Conservation (phyloP, 2,797 vertebrate genomes). For the Harpagifer antarcticus region DNA sequence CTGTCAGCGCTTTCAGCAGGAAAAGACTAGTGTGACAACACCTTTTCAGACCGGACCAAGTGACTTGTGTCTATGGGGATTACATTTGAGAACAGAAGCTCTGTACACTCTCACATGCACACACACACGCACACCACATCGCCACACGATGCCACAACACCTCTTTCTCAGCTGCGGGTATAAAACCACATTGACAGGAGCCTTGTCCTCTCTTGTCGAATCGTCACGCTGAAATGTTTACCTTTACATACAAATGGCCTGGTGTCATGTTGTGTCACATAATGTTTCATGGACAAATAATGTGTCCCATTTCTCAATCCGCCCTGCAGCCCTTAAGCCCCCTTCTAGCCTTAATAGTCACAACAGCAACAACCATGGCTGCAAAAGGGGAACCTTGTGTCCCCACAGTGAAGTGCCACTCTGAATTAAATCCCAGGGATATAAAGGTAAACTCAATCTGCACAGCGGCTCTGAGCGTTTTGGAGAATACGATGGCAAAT, state of each 20-base stretch:
- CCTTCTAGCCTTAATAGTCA: slow-evolving; percentile 57
- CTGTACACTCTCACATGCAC: slow-evolving; percentile 35
- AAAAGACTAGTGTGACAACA: slow-evolving; percentile 59
- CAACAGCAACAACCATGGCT: slow-evolving; percentile 59
- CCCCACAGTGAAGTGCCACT: slow-evolving; percentile 65
- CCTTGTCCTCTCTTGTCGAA: slow-evolving; percentile 77
- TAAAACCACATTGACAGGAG: slow-evolving; percentile 78
- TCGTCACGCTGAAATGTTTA: slow-evolving; percentile 82
- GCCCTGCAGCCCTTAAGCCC: slow-evolving; percentile 69
- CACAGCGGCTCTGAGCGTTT: slow-evolving; percentile 33
- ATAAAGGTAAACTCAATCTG: slow-evolving; percentile 52
- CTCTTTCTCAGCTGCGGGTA: slow-evolving; percentile 66
- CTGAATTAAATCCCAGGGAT: slow-evolving; percentile 72
- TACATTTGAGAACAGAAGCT: slow-evolving; percentile 75
- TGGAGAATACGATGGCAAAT: slow-evolving; percentile 22
- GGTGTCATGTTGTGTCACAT: slow-evolving; percentile 80
- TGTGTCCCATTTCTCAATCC: slow-evolving; percentile 76
- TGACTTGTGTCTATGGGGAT: slow-evolving; percentile 77
- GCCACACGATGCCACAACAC: slow-evolving; percentile 63
- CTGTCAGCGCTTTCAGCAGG: slow-evolving; percentile 46
- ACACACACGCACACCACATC: slow-evolving; percentile 17
- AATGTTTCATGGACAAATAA: slow-evolving; percentile 83
- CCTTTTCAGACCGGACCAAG: slow-evolving; percentile 66
- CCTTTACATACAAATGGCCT: slow-evolving; percentile 80
- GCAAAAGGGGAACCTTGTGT: slow-evolving; percentile 57